Percentiles rank a stretch among this genome's conserved stretches.
These are phyloP conservation scores for Eristalis intricaria DNA, from an alignment of 2,888 invertebrate species.

Conservation along the genomic window DNA sequence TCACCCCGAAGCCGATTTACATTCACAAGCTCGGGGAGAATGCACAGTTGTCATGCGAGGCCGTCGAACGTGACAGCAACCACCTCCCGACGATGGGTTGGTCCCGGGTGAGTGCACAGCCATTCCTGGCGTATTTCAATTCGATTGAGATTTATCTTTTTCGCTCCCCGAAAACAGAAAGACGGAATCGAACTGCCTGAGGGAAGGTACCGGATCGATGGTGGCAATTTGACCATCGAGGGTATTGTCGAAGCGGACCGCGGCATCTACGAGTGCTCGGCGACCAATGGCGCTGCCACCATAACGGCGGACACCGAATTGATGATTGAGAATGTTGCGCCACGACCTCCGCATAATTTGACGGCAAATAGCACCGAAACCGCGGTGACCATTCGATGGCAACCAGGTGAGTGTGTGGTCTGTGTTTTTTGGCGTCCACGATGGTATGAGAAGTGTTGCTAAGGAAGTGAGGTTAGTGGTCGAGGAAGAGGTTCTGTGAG, in stretches of 20 bases:
- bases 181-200: constrained; percentile 87
- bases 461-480: too few relatives aligned
- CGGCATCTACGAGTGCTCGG: constrained; percentile 91
- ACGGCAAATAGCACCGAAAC: constrained; percentile 87
- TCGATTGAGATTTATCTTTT: constrained; percentile 70
- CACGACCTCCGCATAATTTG: constrained; percentile 94
- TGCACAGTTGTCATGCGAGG: constrained; percentile 91
- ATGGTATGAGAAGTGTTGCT: too few relatives aligned
- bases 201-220: constrained; percentile 86
- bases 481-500: too few relatives aligned
- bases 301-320: constrained; percentile 90
- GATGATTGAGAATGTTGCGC: constrained; percentile 91
- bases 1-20: constrained; percentile 91
- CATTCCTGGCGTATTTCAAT: constrained; percentile 36
- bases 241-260: constrained; percentile 92
- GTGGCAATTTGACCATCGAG: constrained; percentile 91
- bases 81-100: constrained; percentile 86
- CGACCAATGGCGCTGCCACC: constrained; percentile 94
- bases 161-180: constrained; percentile 82
- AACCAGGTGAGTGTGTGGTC: constrained; percentile 84
- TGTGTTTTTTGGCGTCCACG: too few relatives aligned
- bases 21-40: constrained; percentile 90
- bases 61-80: constrained; percentile 86
- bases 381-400: constrained; percentile 91
- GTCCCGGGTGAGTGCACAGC: constrained; percentile 83